A percentile compares a stretch with the other conserved stretches of the same genome.
Conservation (phyloP, 2,113 vertebrate genomes). For the Athene cunicularia region DNA sequence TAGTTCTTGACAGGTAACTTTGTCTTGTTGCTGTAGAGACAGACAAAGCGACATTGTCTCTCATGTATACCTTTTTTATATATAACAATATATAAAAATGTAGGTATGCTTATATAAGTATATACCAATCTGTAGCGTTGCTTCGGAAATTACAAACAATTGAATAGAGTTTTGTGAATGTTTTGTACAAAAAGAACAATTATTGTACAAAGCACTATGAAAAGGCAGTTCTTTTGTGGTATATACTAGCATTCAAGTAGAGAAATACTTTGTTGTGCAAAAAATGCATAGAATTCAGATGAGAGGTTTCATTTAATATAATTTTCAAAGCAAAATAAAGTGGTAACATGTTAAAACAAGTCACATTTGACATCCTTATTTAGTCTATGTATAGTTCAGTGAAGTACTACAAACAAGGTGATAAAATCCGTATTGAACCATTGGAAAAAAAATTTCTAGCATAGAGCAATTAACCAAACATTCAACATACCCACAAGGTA, state of each 20-base stretch:
- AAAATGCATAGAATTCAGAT: neutral
- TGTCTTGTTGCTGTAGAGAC: no score
- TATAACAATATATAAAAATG: neutral
- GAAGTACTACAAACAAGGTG: neutral
- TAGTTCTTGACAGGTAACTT: neutral
- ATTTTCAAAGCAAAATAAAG: neutral
- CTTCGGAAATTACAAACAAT: neutral
- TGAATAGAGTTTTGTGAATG: neutral
- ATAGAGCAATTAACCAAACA: neutral
- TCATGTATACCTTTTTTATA: neutral
- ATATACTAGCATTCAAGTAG: neutral
- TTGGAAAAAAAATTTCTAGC: neutral
- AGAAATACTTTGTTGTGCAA: neutral
- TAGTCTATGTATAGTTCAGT: neutral
- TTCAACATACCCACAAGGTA: neutral
- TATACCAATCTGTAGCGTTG: neutral
- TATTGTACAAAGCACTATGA: neutral
- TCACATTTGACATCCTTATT: neutral
- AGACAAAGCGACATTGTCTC: neutral
- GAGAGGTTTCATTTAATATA: slow-evolving; percentile 6
- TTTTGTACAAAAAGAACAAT: neutral
- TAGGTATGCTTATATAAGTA: neutral
- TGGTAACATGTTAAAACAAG: neutral
- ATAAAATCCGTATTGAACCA: neutral
- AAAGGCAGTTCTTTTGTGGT: neutral